Percentiles rank a stretch among this genome's conserved stretches.
These are phyloP conservation scores for Mugil cephalus DNA, from an alignment of 2,113 vertebrate species.

Conservation along the genomic window DNA sequence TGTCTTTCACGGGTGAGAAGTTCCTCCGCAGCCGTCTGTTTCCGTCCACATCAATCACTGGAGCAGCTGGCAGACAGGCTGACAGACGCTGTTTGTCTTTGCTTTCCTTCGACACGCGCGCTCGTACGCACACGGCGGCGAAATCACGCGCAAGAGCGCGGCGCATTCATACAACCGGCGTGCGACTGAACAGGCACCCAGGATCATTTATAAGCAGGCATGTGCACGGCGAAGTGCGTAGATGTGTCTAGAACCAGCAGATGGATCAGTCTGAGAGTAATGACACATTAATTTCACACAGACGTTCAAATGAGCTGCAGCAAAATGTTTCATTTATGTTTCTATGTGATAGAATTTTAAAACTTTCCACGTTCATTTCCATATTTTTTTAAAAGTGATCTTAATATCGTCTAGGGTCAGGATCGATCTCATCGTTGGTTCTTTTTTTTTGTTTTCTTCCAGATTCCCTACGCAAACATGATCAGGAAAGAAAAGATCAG, in stretches of 20 bases:
- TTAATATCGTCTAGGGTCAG: neutral
- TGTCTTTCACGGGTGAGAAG: conserved; percentile 78
- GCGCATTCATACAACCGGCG: conserved; percentile 21
- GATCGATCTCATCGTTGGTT: too few relatives aligned
- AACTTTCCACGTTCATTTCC: neutral
- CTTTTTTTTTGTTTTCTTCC: conserved; percentile 64
- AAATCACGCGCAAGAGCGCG: neutral
- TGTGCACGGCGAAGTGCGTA: conserved; percentile 17
- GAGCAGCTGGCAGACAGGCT: conserved; percentile 70
- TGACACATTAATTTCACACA: conserved; percentile 56
- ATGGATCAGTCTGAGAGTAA: conserved; percentile 71
- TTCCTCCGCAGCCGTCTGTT: conserved; percentile 58
- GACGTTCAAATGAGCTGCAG: conserved; percentile 43
- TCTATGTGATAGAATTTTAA: conserved; percentile 16
- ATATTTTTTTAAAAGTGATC: neutral
- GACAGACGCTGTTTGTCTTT: conserved; percentile 75
- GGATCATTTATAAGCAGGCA: conserved; percentile 24
- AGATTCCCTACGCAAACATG: conserved; percentile 98
- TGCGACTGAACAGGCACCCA: neutral
- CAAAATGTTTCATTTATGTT: conserved; percentile 40
- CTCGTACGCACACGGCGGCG: conserved; percentile 24
- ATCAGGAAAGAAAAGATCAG: conserved; percentile 98
- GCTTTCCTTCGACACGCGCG: conserved; percentile 62
- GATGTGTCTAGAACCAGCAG: conserved; percentile 54
- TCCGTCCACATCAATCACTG: conserved; percentile 75